These are phyloP conservation scores for Saturnia pavonia DNA, from an alignment of 2,888 invertebrate species.

Conservation along the genomic window DNA sequence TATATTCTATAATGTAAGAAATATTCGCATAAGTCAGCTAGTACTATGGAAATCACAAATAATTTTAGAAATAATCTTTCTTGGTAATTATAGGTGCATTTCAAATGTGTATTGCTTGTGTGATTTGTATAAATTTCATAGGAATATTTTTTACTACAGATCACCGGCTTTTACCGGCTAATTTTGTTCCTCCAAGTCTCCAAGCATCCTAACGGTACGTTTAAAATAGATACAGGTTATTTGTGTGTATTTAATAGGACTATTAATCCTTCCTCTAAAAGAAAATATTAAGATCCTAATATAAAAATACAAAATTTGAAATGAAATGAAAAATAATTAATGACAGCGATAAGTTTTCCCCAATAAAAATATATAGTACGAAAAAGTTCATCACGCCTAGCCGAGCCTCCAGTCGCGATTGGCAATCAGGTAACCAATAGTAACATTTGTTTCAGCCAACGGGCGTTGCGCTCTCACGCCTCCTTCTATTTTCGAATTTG, in stretches of 20 bases:
- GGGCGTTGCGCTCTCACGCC: constrained; percentile 68
- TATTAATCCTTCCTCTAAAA: background rate
- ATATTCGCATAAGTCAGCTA: too few relatives aligned
- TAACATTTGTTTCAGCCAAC: constrained; percentile 60
- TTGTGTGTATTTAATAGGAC: background rate
- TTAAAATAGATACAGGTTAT: background rate
- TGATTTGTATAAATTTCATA: too few relatives aligned
- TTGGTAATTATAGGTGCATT: too few relatives aligned
- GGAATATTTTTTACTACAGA: too few relatives aligned
- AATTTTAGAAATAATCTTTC: too few relatives aligned
- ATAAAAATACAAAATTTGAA: too few relatives aligned
- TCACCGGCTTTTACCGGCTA: too few relatives aligned
- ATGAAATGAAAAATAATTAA: too few relatives aligned
- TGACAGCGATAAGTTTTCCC: constrained; percentile 31
- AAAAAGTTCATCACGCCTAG: constrained; percentile 65
- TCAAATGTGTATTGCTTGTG: too few relatives aligned
- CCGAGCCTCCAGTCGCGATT: constrained; percentile 64
- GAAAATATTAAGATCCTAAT: background rate
- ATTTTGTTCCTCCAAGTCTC: background rate
- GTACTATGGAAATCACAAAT: too few relatives aligned
- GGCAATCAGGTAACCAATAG: constrained; percentile 67
- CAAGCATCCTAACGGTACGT: too few relatives aligned
- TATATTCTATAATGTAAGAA: too few relatives aligned
- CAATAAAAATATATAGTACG: constrained; percentile 38
- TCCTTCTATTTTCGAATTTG: constrained; percentile 72